These are phyloP conservation scores for Nannoperca australis DNA, from an alignment of 2,797 vertebrate species.

Conservation along the genomic window DNA sequence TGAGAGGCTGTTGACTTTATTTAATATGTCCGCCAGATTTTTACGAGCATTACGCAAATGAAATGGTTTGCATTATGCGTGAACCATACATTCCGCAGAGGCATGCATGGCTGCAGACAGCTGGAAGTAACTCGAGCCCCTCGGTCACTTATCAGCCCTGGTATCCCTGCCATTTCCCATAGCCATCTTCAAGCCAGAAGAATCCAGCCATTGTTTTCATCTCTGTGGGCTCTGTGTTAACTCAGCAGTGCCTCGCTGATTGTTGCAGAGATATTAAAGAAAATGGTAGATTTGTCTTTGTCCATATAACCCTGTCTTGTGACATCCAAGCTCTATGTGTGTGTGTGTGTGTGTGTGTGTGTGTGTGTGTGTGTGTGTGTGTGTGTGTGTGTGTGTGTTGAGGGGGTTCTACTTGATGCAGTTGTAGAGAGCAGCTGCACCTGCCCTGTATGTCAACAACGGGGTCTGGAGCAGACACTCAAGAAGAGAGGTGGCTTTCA, in stretches of 20 bases:
- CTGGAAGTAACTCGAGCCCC: constrained; percentile 86
- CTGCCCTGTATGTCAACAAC: constrained; percentile 84
- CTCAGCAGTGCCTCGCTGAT: constrained; percentile 82
- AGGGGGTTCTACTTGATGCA: constrained; percentile 53
- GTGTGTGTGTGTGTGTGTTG: constrained; percentile 20
- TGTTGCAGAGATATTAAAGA: constrained; percentile 85
- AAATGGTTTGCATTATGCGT: constrained; percentile 84
- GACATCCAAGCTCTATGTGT: constrained; percentile 63
- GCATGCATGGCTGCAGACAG: constrained; percentile 85
- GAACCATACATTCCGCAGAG: constrained; percentile 78
- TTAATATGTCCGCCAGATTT: constrained; percentile 79
- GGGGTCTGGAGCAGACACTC: constrained; percentile 76
- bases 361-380: constrained; percentile 32
- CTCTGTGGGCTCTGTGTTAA: constrained; percentile 85
- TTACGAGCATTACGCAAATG: constrained; percentile 81
- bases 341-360: constrained; percentile 32
- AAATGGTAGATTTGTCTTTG: constrained; percentile 84
- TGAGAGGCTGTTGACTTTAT: constrained; percentile 82
- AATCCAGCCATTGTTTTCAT: constrained; percentile 86
- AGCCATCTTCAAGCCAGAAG: constrained; percentile 82
- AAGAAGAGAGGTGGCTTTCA: constrained; percentile 81
- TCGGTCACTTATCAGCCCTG: constrained; percentile 85
- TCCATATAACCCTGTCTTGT: constrained; percentile 75
- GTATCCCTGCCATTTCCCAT: constrained; percentile 86
- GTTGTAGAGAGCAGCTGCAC: constrained; percentile 76